These are phyloP conservation scores for Pelmatolapia mariae DNA, from an alignment of 2,113 vertebrate genomes.

Conservation along the genomic window DNA sequence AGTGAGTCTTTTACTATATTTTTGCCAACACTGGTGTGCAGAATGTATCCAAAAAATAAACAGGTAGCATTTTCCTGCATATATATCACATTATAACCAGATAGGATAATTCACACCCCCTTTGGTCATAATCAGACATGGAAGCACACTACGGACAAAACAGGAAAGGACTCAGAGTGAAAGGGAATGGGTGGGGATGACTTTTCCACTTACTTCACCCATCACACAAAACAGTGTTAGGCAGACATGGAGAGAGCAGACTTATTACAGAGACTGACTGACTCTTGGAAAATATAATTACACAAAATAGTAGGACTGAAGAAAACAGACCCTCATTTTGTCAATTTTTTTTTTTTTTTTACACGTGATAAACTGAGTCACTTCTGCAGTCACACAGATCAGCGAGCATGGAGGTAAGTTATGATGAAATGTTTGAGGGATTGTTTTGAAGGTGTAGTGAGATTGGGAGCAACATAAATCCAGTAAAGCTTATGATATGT, in stretches of 20 bases:
- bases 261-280: not conserved
- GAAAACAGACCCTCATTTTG: not conserved
- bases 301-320: constrained; percentile 2
- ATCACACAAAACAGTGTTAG: constrained; percentile 33
- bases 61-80: not conserved
- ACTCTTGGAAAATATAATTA: constrained; percentile 26
- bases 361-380: not conserved
- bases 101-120: not conserved
- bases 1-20: not conserved
- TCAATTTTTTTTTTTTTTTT: not conserved
- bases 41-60: not conserved
- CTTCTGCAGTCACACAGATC: not conserved
- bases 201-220: constrained; percentile 58
- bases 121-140: not conserved
- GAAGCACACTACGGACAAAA: constrained; percentile 45
- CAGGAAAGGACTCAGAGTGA: constrained; percentile 63
- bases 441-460: not conserved
- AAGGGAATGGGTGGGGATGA: constrained; percentile 62
- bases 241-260: not conserved
- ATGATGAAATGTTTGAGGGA: not conserved
- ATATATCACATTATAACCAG: not conserved
- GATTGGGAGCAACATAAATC: not conserved
- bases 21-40: rapidly evolving
- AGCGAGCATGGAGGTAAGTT: constrained; percentile 61
- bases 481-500: not conserved